Evolutionary conservation across 2,888 invertebrate genomes (phyloP), one percentile per base, ranked within the genome.

Genomic region (Danaus chrysippus): DNA sequence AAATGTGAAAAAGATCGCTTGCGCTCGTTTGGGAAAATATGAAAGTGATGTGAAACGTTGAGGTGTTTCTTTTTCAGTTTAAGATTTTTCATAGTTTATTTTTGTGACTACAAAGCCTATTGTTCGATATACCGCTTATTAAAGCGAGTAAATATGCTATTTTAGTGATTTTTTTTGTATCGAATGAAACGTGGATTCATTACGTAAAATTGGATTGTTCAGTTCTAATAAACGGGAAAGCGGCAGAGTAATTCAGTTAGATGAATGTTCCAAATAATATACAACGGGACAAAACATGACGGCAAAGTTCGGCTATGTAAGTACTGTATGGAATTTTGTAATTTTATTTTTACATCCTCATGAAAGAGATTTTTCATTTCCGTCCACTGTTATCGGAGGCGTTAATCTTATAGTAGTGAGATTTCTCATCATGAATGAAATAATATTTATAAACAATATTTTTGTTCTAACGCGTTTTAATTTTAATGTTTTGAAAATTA

Each of bases 291-390:
- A 87, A 91, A 91, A 89, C 91, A 91, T 91, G 91, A 91, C 91
- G 91, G 91, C 91, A 91, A 91, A 91, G 89, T 89, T 91, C 84
- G 91, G 91, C 91, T 91, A 91, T 91, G 91, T 91, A 80, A 86
- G 91, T 91, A 70, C 19, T 43, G 52, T 49, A 57, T 68, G 42
- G 61, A 65, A 60, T 59, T 64, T 56, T 34, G 23, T 59, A 55
- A 56, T 63, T 56, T 64, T 55, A 54, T 64, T 67, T 68, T 64
- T 64, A 62, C 54, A 66, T 62, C 54, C 54, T 62, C 64, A 53
- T 67, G 67, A 62, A 68, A 66, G 46, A 34, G 23, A 54, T 49
- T 63, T 58, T 66, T 66, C 62, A 66, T 70, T 68, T 70, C 69
- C 68, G 63, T 56, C 42, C 46, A 44, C 42, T 42, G 60, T 68